Evolutionary conservation across 1,140 invertebrate genomes (phyloP).

Genomic region (Drosophila mayri): DNA sequence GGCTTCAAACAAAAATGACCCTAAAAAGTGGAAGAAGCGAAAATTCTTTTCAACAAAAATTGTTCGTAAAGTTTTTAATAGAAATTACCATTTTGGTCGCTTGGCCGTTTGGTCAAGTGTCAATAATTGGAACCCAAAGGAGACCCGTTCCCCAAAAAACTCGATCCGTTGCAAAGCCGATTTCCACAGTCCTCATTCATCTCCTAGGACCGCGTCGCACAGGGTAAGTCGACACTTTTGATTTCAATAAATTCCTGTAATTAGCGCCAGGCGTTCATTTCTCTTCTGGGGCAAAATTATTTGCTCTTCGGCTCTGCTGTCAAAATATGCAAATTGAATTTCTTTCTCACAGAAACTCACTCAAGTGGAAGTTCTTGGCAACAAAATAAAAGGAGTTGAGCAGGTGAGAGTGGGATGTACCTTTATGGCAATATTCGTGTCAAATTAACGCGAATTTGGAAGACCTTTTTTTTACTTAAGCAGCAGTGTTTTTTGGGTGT

Average conservation of each 20-base stretch:
- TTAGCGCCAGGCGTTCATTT: conserved; percentile 74
- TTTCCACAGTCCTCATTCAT: conserved; percentile 29
- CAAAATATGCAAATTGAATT: conserved; percentile 78
- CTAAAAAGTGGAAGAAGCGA: conserved; percentile 49
- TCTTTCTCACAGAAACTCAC: conserved; percentile 53
- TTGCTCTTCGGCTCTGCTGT: conserved; percentile 38
- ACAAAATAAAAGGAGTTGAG: conserved; percentile 35
- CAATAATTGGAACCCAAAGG: conserved; percentile 65
- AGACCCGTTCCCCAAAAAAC: conserved; percentile 16
- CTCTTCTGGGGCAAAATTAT: conserved; percentile 50
- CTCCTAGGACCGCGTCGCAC: conserved; percentile 6
- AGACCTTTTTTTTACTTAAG: conserved; percentile 1
- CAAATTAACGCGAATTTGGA: conserved; percentile 18
- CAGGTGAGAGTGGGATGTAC: conserved; percentile 40
- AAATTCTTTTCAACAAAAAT: conserved; percentile 71
- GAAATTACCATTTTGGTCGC: conserved; percentile 79
- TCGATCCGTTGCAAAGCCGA: conserved; percentile 50
- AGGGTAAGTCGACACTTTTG: conserved; percentile 69
- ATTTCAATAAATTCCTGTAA: conserved; percentile 82
- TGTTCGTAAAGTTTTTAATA: conserved; percentile 76
- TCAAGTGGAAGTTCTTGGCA: conserved; percentile 54
- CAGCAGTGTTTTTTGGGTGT: not conserved
- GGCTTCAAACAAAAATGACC: conserved; percentile 68
- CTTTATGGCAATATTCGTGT: conserved; percentile 7
- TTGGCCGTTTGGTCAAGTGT: conserved; percentile 79